A percentile compares a stretch with the other conserved stretches of the same genome.
These are phyloP conservation scores for Aleiodes leptofemur DNA, from an alignment of 2,888 invertebrate genomes.

Conservation along the genomic window DNA sequence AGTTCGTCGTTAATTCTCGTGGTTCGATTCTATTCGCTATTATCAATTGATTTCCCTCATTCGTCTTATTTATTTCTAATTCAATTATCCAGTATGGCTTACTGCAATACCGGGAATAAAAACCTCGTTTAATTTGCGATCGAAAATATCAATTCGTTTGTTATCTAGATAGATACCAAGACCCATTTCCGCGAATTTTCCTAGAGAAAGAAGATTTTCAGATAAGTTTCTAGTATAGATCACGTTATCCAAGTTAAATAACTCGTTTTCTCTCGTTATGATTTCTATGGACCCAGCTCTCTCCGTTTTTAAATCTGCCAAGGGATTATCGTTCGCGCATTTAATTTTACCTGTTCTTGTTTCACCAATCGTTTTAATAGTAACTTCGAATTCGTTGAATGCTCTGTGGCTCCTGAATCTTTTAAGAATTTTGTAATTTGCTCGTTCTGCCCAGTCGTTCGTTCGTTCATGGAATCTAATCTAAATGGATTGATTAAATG, in stretches of 20 bases:
- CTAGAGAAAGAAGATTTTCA: slow-evolving; percentile 56
- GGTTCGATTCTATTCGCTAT: too few relatives aligned
- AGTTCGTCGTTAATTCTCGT: neutral
- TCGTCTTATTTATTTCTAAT: slow-evolving; percentile 38
- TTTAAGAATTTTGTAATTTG: too few relatives aligned
- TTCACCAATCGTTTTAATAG: slow-evolving; percentile 44
- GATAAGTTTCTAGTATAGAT: slow-evolving; percentile 53
- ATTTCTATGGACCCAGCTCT: slow-evolving; percentile 54
- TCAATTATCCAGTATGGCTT: slow-evolving; percentile 49
- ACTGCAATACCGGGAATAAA: slow-evolving; percentile 42
- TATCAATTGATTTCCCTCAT: slow-evolving; percentile 6
- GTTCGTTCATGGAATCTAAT: too few relatives aligned
- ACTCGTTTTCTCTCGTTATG: slow-evolving; percentile 41
- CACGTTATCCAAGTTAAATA: slow-evolving; percentile 38
- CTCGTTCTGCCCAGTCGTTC: too few relatives aligned
- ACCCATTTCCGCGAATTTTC: slow-evolving; percentile 54
- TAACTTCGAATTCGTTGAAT: slow-evolving; percentile 45
- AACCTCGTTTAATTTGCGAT: slow-evolving; percentile 41
- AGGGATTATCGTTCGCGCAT: slow-evolving; percentile 53
- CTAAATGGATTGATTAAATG: neutral
- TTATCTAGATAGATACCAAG: slow-evolving; percentile 51
- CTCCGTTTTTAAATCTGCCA: slow-evolving; percentile 38
- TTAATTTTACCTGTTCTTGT: slow-evolving; percentile 47
- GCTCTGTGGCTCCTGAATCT: too few relatives aligned
- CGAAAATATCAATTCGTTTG: slow-evolving; percentile 42